These are phyloP conservation scores for Lichenostomus cassidix DNA, from an alignment of 2,113 vertebrate genomes.

Conservation along the genomic window DNA sequence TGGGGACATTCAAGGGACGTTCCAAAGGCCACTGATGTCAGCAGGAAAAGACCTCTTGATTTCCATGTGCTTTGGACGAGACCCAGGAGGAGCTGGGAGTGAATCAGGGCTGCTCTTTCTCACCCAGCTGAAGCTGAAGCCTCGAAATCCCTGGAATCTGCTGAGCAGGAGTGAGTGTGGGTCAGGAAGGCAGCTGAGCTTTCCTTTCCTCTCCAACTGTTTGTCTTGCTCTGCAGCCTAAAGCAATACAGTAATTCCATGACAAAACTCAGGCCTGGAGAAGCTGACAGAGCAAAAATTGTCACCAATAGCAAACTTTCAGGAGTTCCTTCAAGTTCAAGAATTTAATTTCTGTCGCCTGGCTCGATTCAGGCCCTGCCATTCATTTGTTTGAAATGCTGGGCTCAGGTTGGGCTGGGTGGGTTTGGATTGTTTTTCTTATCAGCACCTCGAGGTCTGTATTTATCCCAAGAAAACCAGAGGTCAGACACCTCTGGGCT, in stretches of 20 bases:
- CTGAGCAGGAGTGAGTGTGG: neutral
- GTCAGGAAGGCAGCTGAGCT: constrained; percentile 41
- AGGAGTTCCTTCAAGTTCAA: neutral
- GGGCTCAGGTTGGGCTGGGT: neutral
- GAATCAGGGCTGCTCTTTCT: neutral
- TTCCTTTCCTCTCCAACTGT: constrained; percentile 3
- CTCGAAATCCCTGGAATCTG: neutral
- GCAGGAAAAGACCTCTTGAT: neutral
- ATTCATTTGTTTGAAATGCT: neutral
- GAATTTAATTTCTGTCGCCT: neutral
- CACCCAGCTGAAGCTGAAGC: neutral
- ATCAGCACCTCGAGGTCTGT: neutral
- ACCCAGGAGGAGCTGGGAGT: neutral
- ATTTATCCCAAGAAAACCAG: neutral
- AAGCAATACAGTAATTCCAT: constrained; percentile 28
- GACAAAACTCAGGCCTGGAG: constrained; percentile 3
- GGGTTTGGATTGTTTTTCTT: neutral
- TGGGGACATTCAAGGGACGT: neutral
- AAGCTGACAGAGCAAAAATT: constrained; percentile 29
- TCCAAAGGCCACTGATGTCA: neutral
- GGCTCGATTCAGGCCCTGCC: neutral
- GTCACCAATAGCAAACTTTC: neutral
- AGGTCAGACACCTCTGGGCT: neutral
- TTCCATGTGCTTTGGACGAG: neutral
- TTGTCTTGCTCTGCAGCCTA: constrained; percentile 46